Base-by-base conservation (phyloP, 2,113 vertebrate species). In the Pterocles gutturalis region DNA sequence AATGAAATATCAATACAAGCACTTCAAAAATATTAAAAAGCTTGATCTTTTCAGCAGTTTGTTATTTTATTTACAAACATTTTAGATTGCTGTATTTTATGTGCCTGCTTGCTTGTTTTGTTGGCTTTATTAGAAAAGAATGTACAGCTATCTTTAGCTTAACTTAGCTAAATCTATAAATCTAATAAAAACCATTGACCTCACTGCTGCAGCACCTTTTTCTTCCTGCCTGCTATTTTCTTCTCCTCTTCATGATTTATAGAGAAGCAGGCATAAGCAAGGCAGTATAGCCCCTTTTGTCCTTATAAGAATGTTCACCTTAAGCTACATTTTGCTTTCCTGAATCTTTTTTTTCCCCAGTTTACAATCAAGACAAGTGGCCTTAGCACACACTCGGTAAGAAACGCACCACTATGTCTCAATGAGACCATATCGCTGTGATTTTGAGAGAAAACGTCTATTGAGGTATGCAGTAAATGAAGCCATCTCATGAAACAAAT, bases 1-100 rank as follows among this genome's bases (percentile, higher is more conserved):
- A 87, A 94, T 84, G 16, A 81, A 92, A 87, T 81, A 81, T 66
- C 62, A 65, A 46, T 65, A 73, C n/a, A 15, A 64, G 17, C 33
- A 41, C 28, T 91, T 90, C 9, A 87, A 78, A 96, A 90, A 51
- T 92, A 89, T 29, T 90, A 29, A 83, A 90, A 91, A 88, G 11
- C 22, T 78, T 60, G 29, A 71, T 89, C 46, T 11, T 90, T 89
- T 83, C 33, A 75, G 15, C 15, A 83, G 8, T n/a, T 89, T 66
- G n/a, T 81, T n/a, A 43, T 60, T 89, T 93, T 86, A 88, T 73
- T 51, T 83, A 20, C 8, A 70, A 58, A 55, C 2, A 46, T 34
- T 93, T 70, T 31, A 36, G 64, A 28, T 33, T 33, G 9, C 31
- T 58, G 9, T 53, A 17, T 71, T 86, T 92, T 54, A 71, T 81